phyloP scores from a whole-genome alignment of 2,888 invertebrate species.

The Lordiphosa andalusiaca region DNA sequence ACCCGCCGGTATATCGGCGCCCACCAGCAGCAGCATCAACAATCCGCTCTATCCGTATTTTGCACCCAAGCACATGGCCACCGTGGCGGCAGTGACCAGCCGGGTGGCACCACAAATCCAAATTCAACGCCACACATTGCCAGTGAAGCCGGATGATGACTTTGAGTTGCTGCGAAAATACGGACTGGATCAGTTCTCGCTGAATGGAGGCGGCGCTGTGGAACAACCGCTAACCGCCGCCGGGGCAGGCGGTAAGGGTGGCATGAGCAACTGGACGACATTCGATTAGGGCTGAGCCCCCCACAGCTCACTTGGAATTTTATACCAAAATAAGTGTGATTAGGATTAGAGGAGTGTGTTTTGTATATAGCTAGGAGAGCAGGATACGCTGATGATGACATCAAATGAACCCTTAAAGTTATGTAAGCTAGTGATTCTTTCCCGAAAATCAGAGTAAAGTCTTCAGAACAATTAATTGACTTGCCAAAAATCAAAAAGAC shows the following conservation, averaged over 20 bases:
- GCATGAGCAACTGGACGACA: constrained; percentile 79
- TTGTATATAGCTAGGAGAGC: constrained; percentile 34
- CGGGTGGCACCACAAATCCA: constrained; percentile 59
- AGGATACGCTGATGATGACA: constrained; percentile 21
- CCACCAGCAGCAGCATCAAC: constrained; percentile 64
- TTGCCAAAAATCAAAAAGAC: constrained; percentile 62
- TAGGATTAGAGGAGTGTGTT: constrained; percentile 44
- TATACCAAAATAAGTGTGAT: constrained; percentile 71
- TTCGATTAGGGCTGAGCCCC: constrained; percentile 68
- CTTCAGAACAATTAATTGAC: constrained; percentile 40
- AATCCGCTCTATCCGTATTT: constrained; percentile 82
- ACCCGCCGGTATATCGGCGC: constrained; percentile 59
- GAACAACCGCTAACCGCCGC: constrained; percentile 42
- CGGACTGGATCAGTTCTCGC: constrained; percentile 79
- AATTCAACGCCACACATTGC: constrained; percentile 43
- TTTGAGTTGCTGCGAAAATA: constrained; percentile 79
- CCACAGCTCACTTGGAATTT: constrained; percentile 15
- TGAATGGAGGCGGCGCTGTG: constrained; percentile 50
- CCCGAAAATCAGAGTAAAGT: constrained; percentile 2
- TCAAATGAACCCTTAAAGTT: constrained; percentile 23
- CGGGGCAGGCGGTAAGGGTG: constrained; percentile 50
- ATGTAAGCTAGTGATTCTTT: constrained; percentile 20
- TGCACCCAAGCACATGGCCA: constrained; percentile 78
- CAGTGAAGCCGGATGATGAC: constrained; percentile 77
- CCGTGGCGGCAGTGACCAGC: constrained; percentile 49